Evolutionary conservation across 1,140 invertebrate species (phyloP).

Genomic region (Temnothorax longispinosus): DNA sequence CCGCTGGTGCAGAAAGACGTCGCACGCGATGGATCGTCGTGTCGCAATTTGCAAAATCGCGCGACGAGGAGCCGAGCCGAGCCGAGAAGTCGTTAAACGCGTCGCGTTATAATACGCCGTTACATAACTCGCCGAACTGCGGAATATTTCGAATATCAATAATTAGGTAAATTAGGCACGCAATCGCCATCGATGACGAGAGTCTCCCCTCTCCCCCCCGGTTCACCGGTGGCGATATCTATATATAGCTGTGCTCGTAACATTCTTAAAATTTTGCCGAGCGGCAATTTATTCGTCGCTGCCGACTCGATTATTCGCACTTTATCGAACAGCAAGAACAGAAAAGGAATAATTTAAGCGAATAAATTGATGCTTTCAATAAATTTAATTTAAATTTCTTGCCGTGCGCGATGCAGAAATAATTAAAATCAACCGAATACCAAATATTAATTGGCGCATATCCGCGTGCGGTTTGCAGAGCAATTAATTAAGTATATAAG

Average conservation of each 20-base stretch:
- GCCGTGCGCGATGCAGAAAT: background rate
- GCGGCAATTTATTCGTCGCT: background rate
- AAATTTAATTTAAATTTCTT: conserved; percentile 22
- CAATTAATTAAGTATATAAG: conserved; percentile 29
- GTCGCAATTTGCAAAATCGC: conserved; percentile 40
- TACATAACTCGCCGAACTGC: conserved; percentile 29
- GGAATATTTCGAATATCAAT: conserved; percentile 22
- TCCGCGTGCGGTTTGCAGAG: background rate
- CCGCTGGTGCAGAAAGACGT: background rate
- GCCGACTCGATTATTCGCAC: background rate
- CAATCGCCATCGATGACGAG: conserved; percentile 12
- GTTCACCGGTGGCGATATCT: background rate
- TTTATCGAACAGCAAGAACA: background rate
- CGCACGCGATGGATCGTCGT: background rate
- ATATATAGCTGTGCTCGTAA: background rate
- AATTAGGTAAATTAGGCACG: conserved; percentile 20
- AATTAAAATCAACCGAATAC: conserved; percentile 23
- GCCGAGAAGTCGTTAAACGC: background rate
- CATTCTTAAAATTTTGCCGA: conserved; percentile 10
- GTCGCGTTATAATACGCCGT: conserved; percentile 15
- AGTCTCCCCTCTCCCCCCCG: too few relatives aligned
- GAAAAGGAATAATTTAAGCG: background rate
- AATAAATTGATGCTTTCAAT: conserved; percentile 6
- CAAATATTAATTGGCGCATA: conserved; percentile 24
- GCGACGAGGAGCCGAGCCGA: background rate